Conservation (phyloP, 2,113 vertebrate species). For the Onychostoma macrolepis region DNA sequence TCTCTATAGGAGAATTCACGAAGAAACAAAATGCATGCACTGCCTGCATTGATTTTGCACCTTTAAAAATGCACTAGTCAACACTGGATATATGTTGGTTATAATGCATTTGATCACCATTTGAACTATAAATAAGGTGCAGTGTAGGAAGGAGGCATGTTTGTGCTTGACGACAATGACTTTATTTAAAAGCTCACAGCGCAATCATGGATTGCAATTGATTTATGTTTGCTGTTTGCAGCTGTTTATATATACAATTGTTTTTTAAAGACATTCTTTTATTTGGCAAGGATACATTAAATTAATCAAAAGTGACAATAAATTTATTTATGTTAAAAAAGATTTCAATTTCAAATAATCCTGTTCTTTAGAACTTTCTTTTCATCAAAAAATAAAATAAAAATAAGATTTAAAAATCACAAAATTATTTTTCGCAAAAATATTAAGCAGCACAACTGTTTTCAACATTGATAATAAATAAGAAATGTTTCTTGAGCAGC, state of each 20-base stretch:
- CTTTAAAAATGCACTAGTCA: neutral
- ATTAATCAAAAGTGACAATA: neutral
- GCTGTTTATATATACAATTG: too few relatives aligned
- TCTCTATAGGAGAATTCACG: neutral
- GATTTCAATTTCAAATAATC: neutral
- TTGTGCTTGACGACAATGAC: neutral
- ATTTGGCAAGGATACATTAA: neutral
- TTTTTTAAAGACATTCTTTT: neutral
- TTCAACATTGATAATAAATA: too few relatives aligned
- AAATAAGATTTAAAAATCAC: neutral
- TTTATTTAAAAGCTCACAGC: neutral
- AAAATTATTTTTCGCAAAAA: neutral
- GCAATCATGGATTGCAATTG: neutral
- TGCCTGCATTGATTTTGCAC: neutral
- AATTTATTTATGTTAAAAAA: neutral
- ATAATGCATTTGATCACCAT: neutral
- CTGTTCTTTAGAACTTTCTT: neutral
- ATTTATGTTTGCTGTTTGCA: too few relatives aligned
- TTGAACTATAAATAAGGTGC: neutral
- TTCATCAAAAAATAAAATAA: neutral
- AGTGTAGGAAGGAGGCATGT: neutral
- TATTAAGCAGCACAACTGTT: neutral
- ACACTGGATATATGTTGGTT: neutral
- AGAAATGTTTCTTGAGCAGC: neutral
- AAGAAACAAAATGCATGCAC: neutral